Percentiles rank a stretch among this genome's conserved stretches.
These are phyloP conservation scores for Nyctereutes procyonoides DNA, from an alignment of 2,113 vertebrate genomes.

Conservation along the genomic window DNA sequence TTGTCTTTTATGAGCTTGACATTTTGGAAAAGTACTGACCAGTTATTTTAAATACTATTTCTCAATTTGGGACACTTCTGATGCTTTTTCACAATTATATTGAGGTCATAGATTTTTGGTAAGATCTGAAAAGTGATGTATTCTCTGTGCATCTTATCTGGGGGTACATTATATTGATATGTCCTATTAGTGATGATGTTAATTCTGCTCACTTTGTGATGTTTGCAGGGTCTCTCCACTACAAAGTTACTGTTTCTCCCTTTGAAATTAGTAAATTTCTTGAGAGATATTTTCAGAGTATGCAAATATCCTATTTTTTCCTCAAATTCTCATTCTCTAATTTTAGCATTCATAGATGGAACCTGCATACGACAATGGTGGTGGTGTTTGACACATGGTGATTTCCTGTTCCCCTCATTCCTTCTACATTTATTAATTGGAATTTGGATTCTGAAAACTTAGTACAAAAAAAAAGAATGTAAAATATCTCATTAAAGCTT, in stretches of 20 bases:
- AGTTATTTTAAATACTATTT: background rate
- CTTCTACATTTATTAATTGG: constrained; percentile 26
- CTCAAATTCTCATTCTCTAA: constrained; percentile 29
- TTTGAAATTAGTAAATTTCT: constrained; percentile 3
- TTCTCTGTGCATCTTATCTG: background rate
- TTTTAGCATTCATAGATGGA: background rate
- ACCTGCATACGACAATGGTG: background rate
- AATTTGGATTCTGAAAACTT: constrained; percentile 1
- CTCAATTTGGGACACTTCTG: background rate
- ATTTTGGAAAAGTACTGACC: background rate
- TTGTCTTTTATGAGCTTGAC: background rate
- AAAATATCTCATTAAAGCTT: constrained; percentile 19
- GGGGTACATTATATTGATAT: background rate
- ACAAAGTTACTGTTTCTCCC: background rate
- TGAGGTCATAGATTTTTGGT: background rate
- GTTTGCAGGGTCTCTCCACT: background rate
- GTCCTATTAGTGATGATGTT: too few relatives aligned
- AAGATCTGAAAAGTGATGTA: background rate
- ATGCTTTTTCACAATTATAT: background rate
- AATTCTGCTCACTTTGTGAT: background rate
- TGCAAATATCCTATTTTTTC: background rate
- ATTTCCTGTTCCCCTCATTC: constrained; percentile 6
- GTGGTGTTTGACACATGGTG: background rate
- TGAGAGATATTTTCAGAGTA: background rate
- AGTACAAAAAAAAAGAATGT: background rate